Evolutionary conservation across 2,888 invertebrate species (phyloP), one percentile per base, ranked within the genome.

Genomic region (Metellina segmentata): DNA sequence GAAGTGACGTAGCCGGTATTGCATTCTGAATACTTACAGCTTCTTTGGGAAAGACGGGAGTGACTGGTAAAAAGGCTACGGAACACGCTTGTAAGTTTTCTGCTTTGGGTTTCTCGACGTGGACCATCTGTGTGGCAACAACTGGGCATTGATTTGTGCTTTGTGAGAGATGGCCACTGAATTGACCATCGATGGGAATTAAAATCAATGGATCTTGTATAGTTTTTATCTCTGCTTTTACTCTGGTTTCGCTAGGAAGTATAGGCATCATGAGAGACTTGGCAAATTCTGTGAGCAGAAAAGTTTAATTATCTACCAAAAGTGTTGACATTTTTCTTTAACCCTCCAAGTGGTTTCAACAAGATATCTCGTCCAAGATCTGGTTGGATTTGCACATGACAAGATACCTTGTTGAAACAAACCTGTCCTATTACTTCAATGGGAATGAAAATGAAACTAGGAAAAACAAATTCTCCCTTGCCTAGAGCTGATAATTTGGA

Each of bases 21-120:
- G 79, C n/a, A 53, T 81, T 79, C 9, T 77, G 71, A 8, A 61
- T 53, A 48, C 13, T 81, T 1, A 70, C 34, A 9, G 72, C 71
- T 11, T 88, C 85, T 34, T 88, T 88, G 7, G 91, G 74, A 81
- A 81, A 88, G 9, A 86, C 79, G 6, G 91, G 83, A 20, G 91
- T 61, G 8, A 91, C 85, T n/a, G 91, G 91, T 6, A 91, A 52
- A 53, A 88, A 91, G 53, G 91, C 91, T 6, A 91, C 88, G 8
- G 91, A 91, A 70, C 91, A 91, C 0, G 91, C 91, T 51, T 89
- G 91, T 13, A 91, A 48, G 70, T 91, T 91, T 85, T 91, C 91
- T 6, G 91, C 91, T 52, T 85, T 88, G 0, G 91, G 91, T 74
- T 91, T 91, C n/a, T 91, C 91, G 1, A 91, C 91, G 20, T 91